phyloP scores from a whole-genome alignment of 1,140 invertebrate species.

The Aphidius gifuensis region DNA sequence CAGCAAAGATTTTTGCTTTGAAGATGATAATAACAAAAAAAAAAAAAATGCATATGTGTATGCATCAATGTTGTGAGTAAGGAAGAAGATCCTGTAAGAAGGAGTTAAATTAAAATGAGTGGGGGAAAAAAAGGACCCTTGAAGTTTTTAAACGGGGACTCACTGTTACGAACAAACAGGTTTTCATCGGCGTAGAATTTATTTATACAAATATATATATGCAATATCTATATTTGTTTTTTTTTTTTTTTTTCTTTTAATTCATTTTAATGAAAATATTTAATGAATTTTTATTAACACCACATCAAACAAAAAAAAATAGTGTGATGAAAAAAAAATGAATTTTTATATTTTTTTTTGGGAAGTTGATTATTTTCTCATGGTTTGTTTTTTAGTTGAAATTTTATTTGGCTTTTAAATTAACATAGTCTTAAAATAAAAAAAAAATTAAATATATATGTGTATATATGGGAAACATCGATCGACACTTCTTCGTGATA shows the following conservation, averaged over 20 bases:
- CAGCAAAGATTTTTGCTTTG: no score
- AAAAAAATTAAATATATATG: slow-evolving; percentile 2
- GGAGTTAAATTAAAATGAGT: slow-evolving; percentile 7
- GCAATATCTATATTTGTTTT: no score
- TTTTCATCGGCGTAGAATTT: slow-evolving; percentile 28
- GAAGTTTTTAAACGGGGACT: slow-evolving; percentile 8
- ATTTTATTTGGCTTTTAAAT: background rate
- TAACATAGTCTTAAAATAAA: background rate
- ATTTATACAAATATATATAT: slow-evolving; percentile 4
- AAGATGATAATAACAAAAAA: no score
- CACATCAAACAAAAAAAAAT: slow-evolving; percentile 26
- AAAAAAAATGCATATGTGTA: no score
- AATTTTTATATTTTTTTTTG: slow-evolving; percentile 3
- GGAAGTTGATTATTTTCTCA: slow-evolving; percentile 5
- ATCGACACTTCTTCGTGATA: slow-evolving; percentile 17
- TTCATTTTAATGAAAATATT: slow-evolving; percentile 5
- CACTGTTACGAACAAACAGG: slow-evolving; percentile 20
- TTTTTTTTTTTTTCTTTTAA: background rate
- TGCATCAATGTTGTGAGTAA: no score
- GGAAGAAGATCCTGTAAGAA: slow-evolving; percentile 9
- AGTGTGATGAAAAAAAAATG: slow-evolving; percentile 12
- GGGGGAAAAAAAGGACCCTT: slow-evolving; percentile 16
- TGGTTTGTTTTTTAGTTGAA: background rate
- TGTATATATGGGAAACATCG: slow-evolving; percentile 6
- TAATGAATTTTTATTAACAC: slow-evolving; percentile 9